A percentile compares a stretch with the other conserved stretches of the same genome.
Evolutionary conservation across 2,888 invertebrate species (phyloP).

Genomic region (Heterodera filipjevi): DNA sequence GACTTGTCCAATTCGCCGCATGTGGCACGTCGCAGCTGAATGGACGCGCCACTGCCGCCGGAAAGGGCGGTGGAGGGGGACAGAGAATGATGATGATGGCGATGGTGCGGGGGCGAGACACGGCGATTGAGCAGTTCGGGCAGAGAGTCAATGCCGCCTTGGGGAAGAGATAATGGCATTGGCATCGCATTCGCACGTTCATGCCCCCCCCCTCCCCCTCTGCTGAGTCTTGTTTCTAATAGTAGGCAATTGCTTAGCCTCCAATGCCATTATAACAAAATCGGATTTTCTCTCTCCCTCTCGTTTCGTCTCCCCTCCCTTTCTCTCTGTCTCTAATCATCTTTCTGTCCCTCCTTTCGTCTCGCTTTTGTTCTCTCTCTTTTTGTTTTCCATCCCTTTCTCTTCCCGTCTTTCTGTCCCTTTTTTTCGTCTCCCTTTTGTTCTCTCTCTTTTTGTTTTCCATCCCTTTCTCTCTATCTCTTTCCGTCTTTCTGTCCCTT

Average conservation of each 20-base stretch:
- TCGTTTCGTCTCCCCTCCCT: neutral
- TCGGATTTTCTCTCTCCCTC: too few relatives aligned
- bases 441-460: neutral
- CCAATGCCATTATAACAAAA: too few relatives aligned
- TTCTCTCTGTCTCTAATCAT: neutral
- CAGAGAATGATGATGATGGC: neutral
- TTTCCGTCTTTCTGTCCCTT: neutral
- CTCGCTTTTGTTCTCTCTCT: neutral
- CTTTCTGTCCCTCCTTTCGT: neutral
- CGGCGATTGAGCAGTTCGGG: slow-evolving; percentile 1
- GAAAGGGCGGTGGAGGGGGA: neutral
- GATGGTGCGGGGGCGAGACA: neutral
- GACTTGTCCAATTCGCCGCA: neutral
- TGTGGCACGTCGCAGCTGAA: neutral
- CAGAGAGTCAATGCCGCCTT: neutral
- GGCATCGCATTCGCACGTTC: too few relatives aligned
- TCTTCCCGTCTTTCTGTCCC: neutral
- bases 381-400: neutral
- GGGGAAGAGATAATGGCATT: too few relatives aligned
- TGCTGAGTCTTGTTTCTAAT: too few relatives aligned
- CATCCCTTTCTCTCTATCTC: neutral
- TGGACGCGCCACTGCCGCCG: neutral
- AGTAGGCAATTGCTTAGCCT: too few relatives aligned
- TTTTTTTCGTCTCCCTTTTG: neutral
- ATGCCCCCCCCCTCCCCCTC: too few relatives aligned